phyloP scores from a whole-genome alignment of 2,797 vertebrate genomes.

The Coregonus suidteri region DNA sequence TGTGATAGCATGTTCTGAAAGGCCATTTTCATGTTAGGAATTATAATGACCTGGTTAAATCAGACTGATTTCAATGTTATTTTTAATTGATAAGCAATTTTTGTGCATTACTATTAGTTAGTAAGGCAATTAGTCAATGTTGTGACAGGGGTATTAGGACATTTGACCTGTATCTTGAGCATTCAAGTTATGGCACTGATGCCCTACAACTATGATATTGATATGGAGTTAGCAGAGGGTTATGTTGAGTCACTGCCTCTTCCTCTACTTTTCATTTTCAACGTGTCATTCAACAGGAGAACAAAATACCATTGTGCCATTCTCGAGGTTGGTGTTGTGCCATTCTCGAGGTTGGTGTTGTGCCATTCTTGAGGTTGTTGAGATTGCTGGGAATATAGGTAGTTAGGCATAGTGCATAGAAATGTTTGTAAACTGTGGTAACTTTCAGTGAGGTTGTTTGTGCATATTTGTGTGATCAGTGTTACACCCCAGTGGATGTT shows the following conservation, averaged over 20 bases:
- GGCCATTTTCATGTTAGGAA: too few relatives aligned
- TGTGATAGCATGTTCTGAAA: too few relatives aligned
- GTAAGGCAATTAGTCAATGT: too few relatives aligned
- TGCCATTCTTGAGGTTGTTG: neutral
- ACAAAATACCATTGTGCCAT: neutral
- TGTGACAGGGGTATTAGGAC: too few relatives aligned
- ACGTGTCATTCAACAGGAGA: neutral
- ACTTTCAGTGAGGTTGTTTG: neutral
- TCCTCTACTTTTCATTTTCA: neutral
- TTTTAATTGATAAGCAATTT: too few relatives aligned
- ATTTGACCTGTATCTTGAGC: too few relatives aligned
- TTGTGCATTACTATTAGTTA: too few relatives aligned
- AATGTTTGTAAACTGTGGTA: neutral
- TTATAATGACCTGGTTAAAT: too few relatives aligned
- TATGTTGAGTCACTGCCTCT: neutral
- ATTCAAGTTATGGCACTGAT: neutral
- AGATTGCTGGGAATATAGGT: neutral
- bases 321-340: neutral
- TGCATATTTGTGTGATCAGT: slow-evolving; percentile 10
- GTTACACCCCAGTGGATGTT: neutral
- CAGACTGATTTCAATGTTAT: too few relatives aligned
- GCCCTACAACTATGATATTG: neutral
- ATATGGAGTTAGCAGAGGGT: neutral
- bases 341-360: too few relatives aligned
- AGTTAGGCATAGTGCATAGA: neutral